Evolutionary conservation across 2,888 invertebrate genomes (phyloP), one percentile per base, ranked within the genome.

Genomic region (Macrophya annulata): DNA sequence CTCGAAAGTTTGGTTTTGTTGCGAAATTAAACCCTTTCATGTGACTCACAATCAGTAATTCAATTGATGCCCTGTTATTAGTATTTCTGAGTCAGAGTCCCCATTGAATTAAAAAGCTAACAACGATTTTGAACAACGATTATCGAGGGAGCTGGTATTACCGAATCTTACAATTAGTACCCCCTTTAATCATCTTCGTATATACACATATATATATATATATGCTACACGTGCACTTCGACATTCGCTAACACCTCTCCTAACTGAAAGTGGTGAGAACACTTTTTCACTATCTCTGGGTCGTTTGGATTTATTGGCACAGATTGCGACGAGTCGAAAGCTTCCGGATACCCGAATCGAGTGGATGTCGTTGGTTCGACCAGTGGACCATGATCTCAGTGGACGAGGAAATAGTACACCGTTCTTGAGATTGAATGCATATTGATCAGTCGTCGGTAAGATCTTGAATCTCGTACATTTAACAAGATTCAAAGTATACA

Each of bases 261-360:
- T 21, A 40, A 40, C 31, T 59, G 37, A 79, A 79, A 79, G 12
- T 79, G 59, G 31, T 48, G 79, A 59, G 17, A 76, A 48, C 76
- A 79, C 43, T 62, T 62, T 62, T 40, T 43, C 59, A 62, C 59
- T 40, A 81, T 81, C 40, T 81, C 81, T n/a, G 40, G 81, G 43
- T 43, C 40, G 59, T 59, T 81, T 40, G 43, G 62, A 81, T 81
- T 81, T 62, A 81, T 81, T 62, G 81, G 62, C 62, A 62, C 25
- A 59, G 59, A 79, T 81, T 81, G 62, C 62, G n/a, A 81, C 59
- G 62, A 59, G 40, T 43, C 59, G n/a, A 31, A 62, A 21, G 59
- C 59, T 59, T 81, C 62, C 81, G 62, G 81, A 59, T 62, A 62
- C 62, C 59, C 37, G 81, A 40, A 81, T 62, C 81, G 37, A 81